Evolutionary conservation across 2,113 vertebrate genomes (phyloP).

Genomic region (Choloepus hoffmanni): DNA sequence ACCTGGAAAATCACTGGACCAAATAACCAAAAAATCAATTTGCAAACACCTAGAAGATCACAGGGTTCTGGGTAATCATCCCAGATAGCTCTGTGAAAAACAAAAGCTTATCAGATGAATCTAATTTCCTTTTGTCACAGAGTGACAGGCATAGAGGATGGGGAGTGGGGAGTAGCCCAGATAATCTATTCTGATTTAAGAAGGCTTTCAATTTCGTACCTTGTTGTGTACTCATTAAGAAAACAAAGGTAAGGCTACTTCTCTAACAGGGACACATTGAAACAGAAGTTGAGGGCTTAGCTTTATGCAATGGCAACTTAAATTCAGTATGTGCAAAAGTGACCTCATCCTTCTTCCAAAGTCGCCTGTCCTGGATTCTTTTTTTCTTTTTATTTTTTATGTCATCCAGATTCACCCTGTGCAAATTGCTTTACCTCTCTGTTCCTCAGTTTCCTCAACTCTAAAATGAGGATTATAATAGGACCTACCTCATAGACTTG

Average conservation of each 20-base stretch:
- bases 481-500: not conserved
- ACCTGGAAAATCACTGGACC: conserved; percentile 82
- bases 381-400: not conserved
- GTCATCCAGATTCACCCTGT: not conserved
- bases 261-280: not conserved
- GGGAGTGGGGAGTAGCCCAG: not conserved
- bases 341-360: not conserved
- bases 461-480: not conserved
- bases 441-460: not conserved
- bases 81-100: conserved; percentile 64
- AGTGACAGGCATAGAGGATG: conserved; percentile 26
- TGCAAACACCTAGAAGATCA: conserved; percentile 74
- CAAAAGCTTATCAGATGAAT: conserved; percentile 57
- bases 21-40: conserved; percentile 80
- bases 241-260: not conserved
- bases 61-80: conserved; percentile 71
- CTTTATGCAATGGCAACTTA: not conserved
- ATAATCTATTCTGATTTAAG: not conserved
- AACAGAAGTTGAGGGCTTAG: not conserved
- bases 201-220: not conserved
- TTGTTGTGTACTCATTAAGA: not conserved
- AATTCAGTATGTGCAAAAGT: not conserved
- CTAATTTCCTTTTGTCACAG: conserved; percentile 78
- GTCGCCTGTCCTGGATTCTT: not conserved
- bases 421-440: not conserved